Base-by-base conservation (phyloP, 2,888 invertebrate genomes). In the Phanerotoma sp. region DNA sequence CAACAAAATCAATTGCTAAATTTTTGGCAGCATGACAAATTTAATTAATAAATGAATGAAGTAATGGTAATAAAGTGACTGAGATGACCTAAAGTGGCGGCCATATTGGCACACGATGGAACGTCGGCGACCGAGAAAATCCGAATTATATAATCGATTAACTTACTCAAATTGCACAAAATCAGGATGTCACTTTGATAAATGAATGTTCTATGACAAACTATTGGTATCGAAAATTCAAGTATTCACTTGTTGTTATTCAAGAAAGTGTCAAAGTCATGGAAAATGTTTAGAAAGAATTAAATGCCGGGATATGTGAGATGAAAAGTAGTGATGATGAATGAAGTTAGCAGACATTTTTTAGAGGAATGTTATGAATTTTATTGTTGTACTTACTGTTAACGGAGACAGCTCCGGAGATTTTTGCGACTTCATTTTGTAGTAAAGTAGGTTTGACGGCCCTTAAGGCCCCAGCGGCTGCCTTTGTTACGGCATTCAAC, bases 401-500 rank as follows among this genome's bases (percentile, higher is more conserved):
- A 30, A 77, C 75, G 61, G 79, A 77, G 63, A 81, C 70, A 56
- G 79, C 77, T 56, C 81, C 79, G 42, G 81, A 70, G 55, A 79
- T 73, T 72, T 80, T 82, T 25, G 78, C 66, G 41, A 79, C 74
- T 74, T 82, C 81, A 71, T 79, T 79, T 65, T 80, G 79, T 22
- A 80, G 67, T 59, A 79, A 72, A 62, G 78, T 71, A 57, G 81
- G 79, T 75, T 83, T 83, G 61, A 81, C 79, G 66, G 80, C 80
- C 77, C 81, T 81, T 58, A 83, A 73, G 70, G 81, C 80, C 63
- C 82, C 81, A 62, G 79, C 73, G 77, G 82, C 81, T 68, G 81
- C 81, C 77, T 81, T 79, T 68, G 80, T 78, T 60, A 82, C 79
- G 69, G 80, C 81, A 70, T 80, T 83, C 79, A 83, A 82, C 81